These are phyloP conservation scores for Eulithis testata DNA, from an alignment of 2,888 invertebrate species.

Conservation along the genomic window DNA sequence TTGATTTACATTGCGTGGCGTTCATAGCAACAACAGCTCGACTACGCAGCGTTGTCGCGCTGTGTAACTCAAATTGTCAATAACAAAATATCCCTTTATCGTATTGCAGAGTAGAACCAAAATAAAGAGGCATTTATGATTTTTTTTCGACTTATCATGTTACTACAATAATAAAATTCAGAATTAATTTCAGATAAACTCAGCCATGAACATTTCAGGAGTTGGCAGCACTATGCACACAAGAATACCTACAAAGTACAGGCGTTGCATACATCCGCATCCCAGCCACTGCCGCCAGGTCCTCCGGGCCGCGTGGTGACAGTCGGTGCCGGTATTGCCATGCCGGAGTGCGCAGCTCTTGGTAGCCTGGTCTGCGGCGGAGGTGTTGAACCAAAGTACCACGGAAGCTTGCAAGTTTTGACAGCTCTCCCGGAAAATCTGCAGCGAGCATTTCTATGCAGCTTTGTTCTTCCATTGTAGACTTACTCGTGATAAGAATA, in stretches of 20 bases:
- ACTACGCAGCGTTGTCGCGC: too few species aligned
- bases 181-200: background rate
- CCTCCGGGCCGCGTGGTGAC: slow-evolving; percentile 49
- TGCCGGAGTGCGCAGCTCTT: slow-evolving; percentile 55
- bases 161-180: too few species aligned
- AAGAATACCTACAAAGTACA: slow-evolving; percentile 42
- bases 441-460: slow-evolving; percentile 59
- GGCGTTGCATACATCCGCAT: slow-evolving; percentile 52
- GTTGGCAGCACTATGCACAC: slow-evolving; percentile 55
- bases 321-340: slow-evolving; percentile 29
- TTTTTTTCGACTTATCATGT: too few species aligned
- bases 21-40: too few species aligned
- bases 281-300: slow-evolving; percentile 42
- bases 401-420: slow-evolving; percentile 73
- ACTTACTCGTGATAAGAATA: slow-evolving; percentile 43
- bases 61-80: too few species aligned
- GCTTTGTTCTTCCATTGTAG: slow-evolving; percentile 43
- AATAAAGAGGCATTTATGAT: too few species aligned
- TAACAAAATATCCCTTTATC: too few species aligned
- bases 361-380: slow-evolving; percentile 49
- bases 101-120: too few species aligned
- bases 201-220: background rate
- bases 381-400: slow-evolving; percentile 65
- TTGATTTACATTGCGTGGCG: too few species aligned
- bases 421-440: slow-evolving; percentile 75